A percentile compares a stretch with the other conserved stretches of the same genome.
Conservation (phyloP, 2,113 vertebrate species). For the Lycaon pictus region DNA sequence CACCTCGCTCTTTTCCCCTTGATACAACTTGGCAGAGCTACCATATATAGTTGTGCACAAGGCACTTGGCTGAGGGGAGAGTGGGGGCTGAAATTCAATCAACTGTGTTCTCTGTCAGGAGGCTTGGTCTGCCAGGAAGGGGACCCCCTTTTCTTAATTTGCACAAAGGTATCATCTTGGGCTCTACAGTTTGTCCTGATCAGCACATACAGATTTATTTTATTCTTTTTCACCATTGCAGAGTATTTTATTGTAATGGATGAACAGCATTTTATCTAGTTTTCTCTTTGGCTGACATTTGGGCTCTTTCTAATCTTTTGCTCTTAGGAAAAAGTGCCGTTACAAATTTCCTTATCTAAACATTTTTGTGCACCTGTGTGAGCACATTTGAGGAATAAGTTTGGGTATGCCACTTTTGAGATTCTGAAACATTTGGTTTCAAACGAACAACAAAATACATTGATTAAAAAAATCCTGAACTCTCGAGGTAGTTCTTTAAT, state of each 20-base stretch:
- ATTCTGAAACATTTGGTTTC: constrained; percentile 49
- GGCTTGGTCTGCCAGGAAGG: not conserved
- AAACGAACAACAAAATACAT: constrained; percentile 34
- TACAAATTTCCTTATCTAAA: constrained; percentile 35
- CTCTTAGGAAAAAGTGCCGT: constrained; percentile 6
- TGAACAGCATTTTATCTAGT: not conserved
- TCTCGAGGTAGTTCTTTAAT: constrained; percentile 58
- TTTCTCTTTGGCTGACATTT: not conserved
- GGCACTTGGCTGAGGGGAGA: not conserved
- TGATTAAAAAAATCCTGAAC: constrained; percentile 58
- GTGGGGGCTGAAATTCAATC: not conserved
- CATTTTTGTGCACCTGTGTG: constrained; percentile 35
- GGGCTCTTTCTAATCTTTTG: constrained; percentile 37
- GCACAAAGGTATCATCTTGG: not conserved
- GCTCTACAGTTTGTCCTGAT: not conserved
- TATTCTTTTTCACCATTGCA: not conserved
- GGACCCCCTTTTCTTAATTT: not conserved
- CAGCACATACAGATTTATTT: not conserved
- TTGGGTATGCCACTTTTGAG: not conserved
- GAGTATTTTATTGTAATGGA: not conserved
- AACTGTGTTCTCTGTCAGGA: not conserved
- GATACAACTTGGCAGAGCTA: not conserved
- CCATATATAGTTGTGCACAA: not conserved
- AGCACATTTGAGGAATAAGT: not conserved
- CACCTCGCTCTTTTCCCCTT: not conserved